Base-by-base conservation (phyloP, 2,888 invertebrate species). In the Oasisia sp. region DNA sequence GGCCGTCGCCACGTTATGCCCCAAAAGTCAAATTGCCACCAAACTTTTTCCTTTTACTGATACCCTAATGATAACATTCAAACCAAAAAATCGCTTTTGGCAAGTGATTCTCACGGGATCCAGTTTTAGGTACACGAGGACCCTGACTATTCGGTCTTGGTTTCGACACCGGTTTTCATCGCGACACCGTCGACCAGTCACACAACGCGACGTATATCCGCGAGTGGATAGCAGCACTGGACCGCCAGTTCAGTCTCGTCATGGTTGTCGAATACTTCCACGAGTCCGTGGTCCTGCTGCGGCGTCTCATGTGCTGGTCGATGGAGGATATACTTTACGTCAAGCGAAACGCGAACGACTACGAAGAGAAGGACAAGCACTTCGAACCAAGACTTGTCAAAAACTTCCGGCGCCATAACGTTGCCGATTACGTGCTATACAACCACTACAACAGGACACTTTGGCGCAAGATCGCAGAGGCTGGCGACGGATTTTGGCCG, bases 251-350 rank as follows among this genome's bases (percentile, higher is more conserved):
- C 92, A 91, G 93, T 32, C 93, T 96, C 11, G 95, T 96, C 5
- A 95, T 96, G 95, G 94, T 96, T 1, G 94, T 95, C n/a, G 96
- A 96, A 91, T 95, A 95, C 92, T 95, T 96, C 91, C 93, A 94
- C 32, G 96, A 96, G 92, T 96, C 96, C 0, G 92, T 96, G 90
- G 94, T 96, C 74, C 93, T 96, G 32, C 94, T 96, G 56, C 95
- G 94, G 91, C 93, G 95, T 32, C 91, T 94, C 27, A 95, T 96
- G 95, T 96, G 96, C 93, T 96, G 96, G 96, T 93, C 92, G 8
- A 94, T 95, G 0, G 94, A 95, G 91, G 96, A 96, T 92, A 95
- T 96, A 32, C 58, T 96, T 0, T 95, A 95, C 93, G 93, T 94
- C 89, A 94, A 93, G n/a, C 93, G 94, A n/a, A 95, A 95, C 92